Evolutionary conservation across 2,113 vertebrate genomes (phyloP).

Genomic region (Malaclemys terrapin): DNA sequence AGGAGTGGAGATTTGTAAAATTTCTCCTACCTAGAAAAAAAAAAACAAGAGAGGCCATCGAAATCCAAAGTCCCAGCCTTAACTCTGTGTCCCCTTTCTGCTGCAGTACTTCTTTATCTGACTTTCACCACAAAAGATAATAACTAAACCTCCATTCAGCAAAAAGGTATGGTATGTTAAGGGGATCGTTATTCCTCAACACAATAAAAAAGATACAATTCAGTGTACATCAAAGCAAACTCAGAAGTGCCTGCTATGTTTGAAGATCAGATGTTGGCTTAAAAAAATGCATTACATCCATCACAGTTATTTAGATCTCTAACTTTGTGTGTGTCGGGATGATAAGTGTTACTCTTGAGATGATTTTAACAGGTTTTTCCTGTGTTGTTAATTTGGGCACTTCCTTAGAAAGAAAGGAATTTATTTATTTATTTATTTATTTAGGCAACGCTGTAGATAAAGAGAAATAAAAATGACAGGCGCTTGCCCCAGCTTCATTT

Average conservation of each 20-base stretch:
- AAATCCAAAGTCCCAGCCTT: not conserved
- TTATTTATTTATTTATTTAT: slow-evolving; percentile 28
- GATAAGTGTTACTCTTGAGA: not conserved
- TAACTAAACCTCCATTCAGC: not conserved
- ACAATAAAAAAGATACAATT: not conserved
- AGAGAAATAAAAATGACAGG: slow-evolving; percentile 37
- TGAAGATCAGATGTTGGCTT: not conserved
- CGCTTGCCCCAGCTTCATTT: slow-evolving; percentile 34
- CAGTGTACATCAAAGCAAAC: not conserved
- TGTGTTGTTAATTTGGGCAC: not conserved
- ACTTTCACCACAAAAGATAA: not conserved
- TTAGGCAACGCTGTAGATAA: not conserved
- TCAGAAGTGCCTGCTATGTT: not conserved
- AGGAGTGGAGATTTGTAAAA: not conserved
- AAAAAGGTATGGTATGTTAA: not conserved
- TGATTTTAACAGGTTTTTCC: not conserved
- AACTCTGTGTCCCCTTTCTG: not conserved
- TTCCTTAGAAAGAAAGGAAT: slow-evolving; percentile 9
- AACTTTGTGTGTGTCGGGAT: not conserved
- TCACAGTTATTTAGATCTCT: slow-evolving; percentile 22
- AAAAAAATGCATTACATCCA: not conserved
- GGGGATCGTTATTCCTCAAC: not conserved
- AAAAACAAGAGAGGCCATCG: not conserved
- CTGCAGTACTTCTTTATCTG: not conserved
- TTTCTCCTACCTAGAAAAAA: not conserved